Evolutionary conservation across 1,140 invertebrate genomes (phyloP), one percentile per base, ranked within the genome.

Genomic region (Lepidostoma basale): DNA sequence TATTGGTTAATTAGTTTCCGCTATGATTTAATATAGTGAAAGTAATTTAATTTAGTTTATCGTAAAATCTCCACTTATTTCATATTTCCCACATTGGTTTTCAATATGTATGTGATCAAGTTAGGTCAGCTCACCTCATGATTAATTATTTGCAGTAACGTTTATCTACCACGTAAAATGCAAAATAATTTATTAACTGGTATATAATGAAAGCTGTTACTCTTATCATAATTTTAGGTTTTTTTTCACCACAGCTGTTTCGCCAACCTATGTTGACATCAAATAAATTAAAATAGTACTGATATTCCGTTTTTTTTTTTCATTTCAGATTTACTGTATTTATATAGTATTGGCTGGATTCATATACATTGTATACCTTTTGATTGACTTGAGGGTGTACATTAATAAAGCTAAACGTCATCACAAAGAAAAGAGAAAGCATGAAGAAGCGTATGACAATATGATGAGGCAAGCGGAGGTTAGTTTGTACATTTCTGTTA

Each of bases 321-420:
- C 66, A 14, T 81, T 81, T 72, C 74, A 87, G 87, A 78, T 83
- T 20, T 89, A 88, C 77, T 88, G 86, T 67, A 75, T 89, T 6
- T 80, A 84, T 44, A 74, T 90, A 30, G 81, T 87, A 4, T 70
- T 79, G 9, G 74, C 86, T 18, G 87, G 88, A 54, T 77, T 89
- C 9, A 10, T 85, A 1, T 90, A 88, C 77, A 77, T 89, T 18
- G 72, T 86, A 52, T 89, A 81, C 71, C 76, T 90, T 8, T 82
- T 88, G 36, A 75, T 85, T n/a, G 88, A 89, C 71, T 87, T 90
- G 44, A 78, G 80, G 44, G 73, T 83, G 42, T 88, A 88, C 68
- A 82, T 87, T 67, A 74, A 75, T 5, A 79, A 78, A 42, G 84
- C 84, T 3, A 76, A 81, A 36, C 81, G 80, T 68, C 83, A 83